These are phyloP conservation scores for Amazona finschi DNA, from an alignment of 2,797 vertebrate species.

Conservation along the genomic window DNA sequence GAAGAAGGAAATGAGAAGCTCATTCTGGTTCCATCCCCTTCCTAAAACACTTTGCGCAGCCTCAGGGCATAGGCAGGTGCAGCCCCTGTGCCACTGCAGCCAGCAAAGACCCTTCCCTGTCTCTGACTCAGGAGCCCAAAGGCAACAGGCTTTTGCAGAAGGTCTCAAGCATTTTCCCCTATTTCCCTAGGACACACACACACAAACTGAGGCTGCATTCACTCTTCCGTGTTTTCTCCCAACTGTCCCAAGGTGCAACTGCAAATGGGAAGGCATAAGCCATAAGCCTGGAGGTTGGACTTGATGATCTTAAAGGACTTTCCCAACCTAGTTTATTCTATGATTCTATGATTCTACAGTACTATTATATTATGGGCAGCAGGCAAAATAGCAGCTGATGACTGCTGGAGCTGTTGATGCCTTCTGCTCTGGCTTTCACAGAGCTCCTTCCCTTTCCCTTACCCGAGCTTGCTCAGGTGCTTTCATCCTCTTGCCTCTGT, in stretches of 20 bases:
- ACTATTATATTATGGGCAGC: neutral
- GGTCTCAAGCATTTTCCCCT: neutral
- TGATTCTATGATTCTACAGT: too few relatives aligned
- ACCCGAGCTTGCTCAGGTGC: neutral
- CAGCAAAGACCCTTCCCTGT: neutral
- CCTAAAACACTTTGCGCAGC: neutral
- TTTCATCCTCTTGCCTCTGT: neutral
- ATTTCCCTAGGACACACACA: neutral
- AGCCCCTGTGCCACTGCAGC: neutral
- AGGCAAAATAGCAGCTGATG: neutral
- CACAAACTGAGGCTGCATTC: neutral
- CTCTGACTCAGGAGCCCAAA: neutral
- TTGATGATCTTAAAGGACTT: too few relatives aligned
- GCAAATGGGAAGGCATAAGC: neutral
- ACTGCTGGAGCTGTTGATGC: neutral
- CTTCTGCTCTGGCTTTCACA: neutral
- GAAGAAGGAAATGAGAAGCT: neutral
- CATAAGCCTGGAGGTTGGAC: neutral
- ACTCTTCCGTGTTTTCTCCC: neutral
- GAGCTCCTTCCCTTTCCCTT: neutral
- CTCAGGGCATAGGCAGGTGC: accelerated
- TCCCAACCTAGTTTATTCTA: too few relatives aligned
- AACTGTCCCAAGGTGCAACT: neutral
- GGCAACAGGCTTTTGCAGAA: neutral
- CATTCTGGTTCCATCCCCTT: neutral